A percentile compares a stretch with the other conserved stretches of the same genome.
Conservation (phyloP, 2,113 vertebrate species). For the Pachypanchax playfairii region DNA sequence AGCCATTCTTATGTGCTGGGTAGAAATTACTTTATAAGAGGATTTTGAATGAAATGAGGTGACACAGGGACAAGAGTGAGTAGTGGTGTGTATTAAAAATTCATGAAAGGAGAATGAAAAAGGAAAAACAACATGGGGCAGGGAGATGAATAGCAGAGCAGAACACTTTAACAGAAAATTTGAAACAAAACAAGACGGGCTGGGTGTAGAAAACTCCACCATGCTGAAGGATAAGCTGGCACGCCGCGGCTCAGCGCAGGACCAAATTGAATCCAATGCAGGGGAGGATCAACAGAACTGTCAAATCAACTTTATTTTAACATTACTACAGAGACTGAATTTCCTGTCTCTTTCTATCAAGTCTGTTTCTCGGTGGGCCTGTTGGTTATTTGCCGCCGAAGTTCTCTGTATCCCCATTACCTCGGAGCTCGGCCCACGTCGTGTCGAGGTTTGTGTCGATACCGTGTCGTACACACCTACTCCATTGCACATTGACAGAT, state of each 20-base stretch:
- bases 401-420: constrained; percentile 39
- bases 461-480: constrained; percentile 53
- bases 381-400: constrained; percentile 42
- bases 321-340: constrained; percentile 54
- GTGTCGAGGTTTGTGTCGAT: constrained; percentile 65
- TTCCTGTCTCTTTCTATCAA: constrained; percentile 44
- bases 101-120: constrained; percentile 28
- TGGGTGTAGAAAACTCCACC: background rate
- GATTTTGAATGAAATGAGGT: constrained; percentile 47
- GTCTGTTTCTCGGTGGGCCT: constrained; percentile 34
- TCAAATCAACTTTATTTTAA: constrained; percentile 61
- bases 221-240: background rate
- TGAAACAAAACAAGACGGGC: background rate
- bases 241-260: constrained; percentile 1
- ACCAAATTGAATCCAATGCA: constrained; percentile 12
- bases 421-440: constrained; percentile 49
- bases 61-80: constrained; percentile 26
- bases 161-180: background rate
- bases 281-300: constrained; percentile 49
- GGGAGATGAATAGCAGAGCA: background rate
- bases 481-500: constrained; percentile 37
- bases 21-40: constrained; percentile 52
- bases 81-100: constrained; percentile 24
- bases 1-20: constrained; percentile 24
- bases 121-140: constrained; percentile 2